Base-by-base conservation (phyloP, 2,888 invertebrate genomes). In the Muscina levida region DNA sequence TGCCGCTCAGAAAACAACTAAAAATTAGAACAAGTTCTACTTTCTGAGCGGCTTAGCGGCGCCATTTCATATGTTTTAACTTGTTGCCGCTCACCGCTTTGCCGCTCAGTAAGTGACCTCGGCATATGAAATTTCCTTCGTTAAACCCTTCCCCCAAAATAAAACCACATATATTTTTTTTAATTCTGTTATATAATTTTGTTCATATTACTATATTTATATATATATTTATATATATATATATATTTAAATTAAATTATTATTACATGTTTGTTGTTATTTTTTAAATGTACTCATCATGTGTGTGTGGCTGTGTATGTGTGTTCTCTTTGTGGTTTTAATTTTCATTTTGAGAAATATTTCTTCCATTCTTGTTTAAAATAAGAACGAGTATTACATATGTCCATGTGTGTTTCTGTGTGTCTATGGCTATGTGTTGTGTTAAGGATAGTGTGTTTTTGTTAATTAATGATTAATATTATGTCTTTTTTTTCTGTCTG, bases 321-420 rank as follows among this genome's bases (percentile, higher is more conserved):
- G n/a, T n/a, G 42, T 74, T 72, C 53, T 44, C 76, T 17, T 76
- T 65, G 68, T 79, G 72, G 1, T 68, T 79, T 77, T 72, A 65
- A 77, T 31, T 77, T 75, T 68, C 71, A n/a, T n/a, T n/a, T n/a
- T 75, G 72, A n/a, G n/a, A 81, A 77, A 81, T 81, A 81, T 72
- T 71, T 77, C 65, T 67, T 31, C 59, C 59, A 70, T 53, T 4
- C 15, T 57, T 24, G 22, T 74, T 74, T 77, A 74, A 81, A 77
- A 77, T 81, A 15, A 77, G 74, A 79, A 66, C 70, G 80, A 44
- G 44, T 73, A 72, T 5, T 5, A 80, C 73, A 46, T 44, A 24
- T 46, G 53, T 68, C 4, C 13, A 22, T 22, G 67, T 76, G 71
- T 62, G 44, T 15, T 57, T 39, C 2, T 31, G 26, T 4, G 13